Conservation (phyloP, 2,797 vertebrate species). For the Sebastes flavidus region DNA sequence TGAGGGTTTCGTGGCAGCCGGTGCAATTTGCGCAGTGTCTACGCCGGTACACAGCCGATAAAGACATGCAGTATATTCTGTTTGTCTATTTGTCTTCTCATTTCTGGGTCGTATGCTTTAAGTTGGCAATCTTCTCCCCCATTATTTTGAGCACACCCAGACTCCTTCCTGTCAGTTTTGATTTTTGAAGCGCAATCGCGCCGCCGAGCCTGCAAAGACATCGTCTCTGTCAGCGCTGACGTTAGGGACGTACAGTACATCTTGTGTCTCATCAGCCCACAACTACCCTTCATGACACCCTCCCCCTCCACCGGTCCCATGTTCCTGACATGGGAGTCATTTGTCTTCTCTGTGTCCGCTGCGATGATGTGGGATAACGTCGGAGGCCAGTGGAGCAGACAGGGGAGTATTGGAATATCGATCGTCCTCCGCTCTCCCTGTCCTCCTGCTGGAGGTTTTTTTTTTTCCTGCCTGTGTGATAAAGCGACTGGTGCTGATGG, state of each 20-base stretch:
- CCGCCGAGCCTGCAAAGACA: constrained; percentile 30
- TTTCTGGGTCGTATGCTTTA: constrained; percentile 46
- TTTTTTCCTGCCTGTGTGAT: constrained; percentile 50
- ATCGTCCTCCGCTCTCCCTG: constrained; percentile 58
- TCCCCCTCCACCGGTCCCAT: constrained; percentile 23
- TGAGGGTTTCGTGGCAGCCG: constrained; percentile 28
- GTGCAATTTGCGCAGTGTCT: constrained; percentile 35
- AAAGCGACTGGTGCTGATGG: constrained; percentile 59
- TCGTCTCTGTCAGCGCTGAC: constrained; percentile 42
- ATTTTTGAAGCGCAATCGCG: constrained; percentile 11
- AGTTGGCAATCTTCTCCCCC: constrained; percentile 31
- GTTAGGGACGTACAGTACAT: constrained; percentile 44
- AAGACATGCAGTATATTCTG: constrained; percentile 29
- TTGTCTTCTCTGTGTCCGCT: constrained; percentile 71
- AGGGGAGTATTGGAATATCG: constrained; percentile 79
- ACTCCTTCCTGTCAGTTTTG: constrained; percentile 44
- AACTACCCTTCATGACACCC: constrained; percentile 15
- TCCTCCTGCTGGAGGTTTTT: constrained; percentile 48
- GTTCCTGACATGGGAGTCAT: constrained; percentile 70
- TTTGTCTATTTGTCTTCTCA: constrained; percentile 53
- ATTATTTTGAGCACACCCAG: constrained; percentile 42
- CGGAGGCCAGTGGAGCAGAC: constrained; percentile 75
- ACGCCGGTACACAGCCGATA: constrained; percentile 27
- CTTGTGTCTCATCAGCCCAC: constrained; percentile 46
- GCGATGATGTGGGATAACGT: constrained; percentile 78